Evolutionary conservation across 2,797 vertebrate genomes (phyloP), one percentile per base, ranked within the genome.

Genomic region (Euthynnus affinis): DNA sequence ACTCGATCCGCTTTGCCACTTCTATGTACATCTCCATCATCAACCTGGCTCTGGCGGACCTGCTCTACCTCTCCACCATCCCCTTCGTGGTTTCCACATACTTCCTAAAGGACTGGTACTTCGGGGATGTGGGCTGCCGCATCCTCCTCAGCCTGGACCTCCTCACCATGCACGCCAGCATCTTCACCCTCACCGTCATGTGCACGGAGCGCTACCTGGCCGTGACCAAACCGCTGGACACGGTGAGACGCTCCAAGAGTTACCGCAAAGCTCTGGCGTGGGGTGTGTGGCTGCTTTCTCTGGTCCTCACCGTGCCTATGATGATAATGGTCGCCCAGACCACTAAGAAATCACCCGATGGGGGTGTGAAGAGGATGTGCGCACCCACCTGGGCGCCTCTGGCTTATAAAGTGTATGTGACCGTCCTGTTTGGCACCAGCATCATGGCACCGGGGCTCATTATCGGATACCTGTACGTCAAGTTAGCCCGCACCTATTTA

Each of bases 101-200:
- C 94, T 96, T 97, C 83, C 94, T 96, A 0, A 97, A 97, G 91
- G 97, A 98, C 95, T 98, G 97, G 97, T 96, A 97, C 94, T 98
- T 98, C 81, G 97, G 97, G 46, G 96, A 97, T 51, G 93, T 96
- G 76, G 97, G 97, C 0, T 98, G 97, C 90, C 95, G 96, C 88
- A 93, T 98, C 55, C 93, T 98, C 77, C 95, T 98, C 66, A 97
- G 96, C 92, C 93, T 98, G 88, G 97, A 98, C 93, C 94, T 98
- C n/a, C 95, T 98, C 76, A 98, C 97, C 92, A 98, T 98, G 97
- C 97, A 98, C 84, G 97, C 97, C 73, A 97, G 97, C 95, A 97
- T 98, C 92, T 98, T 98, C 89, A 98, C 96, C 1, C 95, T 98
- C 13, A 97, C 97, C 0, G 95, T 97, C 17, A 97, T 98, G 97